Percentiles rank a stretch among this genome's conserved stretches.
Evolutionary conservation across 2,888 invertebrate genomes (phyloP).

Genomic region (Cerceris rybyensis): DNA sequence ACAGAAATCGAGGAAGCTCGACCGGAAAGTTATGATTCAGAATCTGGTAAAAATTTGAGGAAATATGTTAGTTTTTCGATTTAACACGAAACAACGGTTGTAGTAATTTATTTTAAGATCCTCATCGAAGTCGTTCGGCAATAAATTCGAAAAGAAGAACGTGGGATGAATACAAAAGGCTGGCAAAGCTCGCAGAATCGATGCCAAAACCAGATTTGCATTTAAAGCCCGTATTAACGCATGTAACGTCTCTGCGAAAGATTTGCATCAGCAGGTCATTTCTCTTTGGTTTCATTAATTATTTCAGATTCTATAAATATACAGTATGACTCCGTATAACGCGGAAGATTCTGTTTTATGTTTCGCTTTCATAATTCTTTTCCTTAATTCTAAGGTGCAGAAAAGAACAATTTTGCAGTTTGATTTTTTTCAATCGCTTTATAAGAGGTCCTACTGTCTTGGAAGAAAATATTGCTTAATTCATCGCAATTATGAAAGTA

Average conservation of each 20-base stretch:
- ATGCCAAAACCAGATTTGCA: not conserved
- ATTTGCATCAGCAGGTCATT: conserved; percentile 18
- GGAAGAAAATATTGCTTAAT: too few species aligned
- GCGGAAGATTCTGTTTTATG: too few species aligned
- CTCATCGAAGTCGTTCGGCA: not conserved
- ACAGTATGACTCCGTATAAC: too few species aligned
- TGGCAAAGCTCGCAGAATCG: conserved; percentile 10
- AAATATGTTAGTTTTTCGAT: too few species aligned
- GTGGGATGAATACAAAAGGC: conserved; percentile 29
- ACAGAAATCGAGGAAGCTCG: not conserved
- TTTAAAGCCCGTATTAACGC: not conserved
- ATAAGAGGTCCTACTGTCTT: too few species aligned
- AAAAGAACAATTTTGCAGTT: too few species aligned
- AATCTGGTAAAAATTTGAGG: conserved; percentile 13
- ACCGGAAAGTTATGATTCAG: conserved; percentile 11
- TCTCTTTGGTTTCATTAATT: not conserved
- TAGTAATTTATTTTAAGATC: conserved; percentile 9
- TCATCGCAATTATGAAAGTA: too few species aligned
- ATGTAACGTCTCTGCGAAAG: conserved; percentile 9
- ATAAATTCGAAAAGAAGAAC: conserved; percentile 12
- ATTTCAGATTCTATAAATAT: not conserved
- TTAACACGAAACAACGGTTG: not conserved
- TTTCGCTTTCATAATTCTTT: too few species aligned
- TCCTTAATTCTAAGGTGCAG: too few species aligned
- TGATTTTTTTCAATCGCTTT: too few species aligned